Conservation (phyloP, 2,113 vertebrate genomes). For the Hyla sarda region DNA sequence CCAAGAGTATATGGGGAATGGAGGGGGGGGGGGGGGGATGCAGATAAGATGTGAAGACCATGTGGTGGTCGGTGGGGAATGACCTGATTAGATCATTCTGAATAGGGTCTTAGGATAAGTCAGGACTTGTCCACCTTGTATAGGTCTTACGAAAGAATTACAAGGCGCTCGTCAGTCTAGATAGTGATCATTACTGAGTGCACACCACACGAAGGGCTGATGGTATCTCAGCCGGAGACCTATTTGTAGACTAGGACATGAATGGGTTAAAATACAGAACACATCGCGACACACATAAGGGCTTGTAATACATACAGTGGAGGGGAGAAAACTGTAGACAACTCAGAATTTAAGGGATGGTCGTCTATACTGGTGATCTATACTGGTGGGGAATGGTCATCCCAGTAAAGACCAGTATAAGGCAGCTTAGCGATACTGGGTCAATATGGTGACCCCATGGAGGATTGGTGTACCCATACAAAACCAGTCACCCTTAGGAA, state of each 20-base stretch:
- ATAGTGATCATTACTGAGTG: neutral
- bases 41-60: neutral
- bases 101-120: no score
- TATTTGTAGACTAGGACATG: neutral
- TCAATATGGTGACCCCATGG: neutral
- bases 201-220: neutral
- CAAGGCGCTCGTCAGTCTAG: neutral
- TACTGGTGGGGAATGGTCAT: neutral
- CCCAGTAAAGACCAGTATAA: neutral
- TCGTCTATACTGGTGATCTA: neutral
- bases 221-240: neutral
- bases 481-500: no score
- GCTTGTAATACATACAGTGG: neutral
- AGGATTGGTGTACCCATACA: neutral
- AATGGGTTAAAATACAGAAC: neutral
- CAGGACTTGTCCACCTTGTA: neutral
- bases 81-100: neutral
- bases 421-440: neutral
- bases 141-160: neutral
- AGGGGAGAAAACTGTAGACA: neutral
- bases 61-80: neutral
- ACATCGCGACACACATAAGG: neutral
- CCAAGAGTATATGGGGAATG: neutral
- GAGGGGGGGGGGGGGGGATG: fast-evolving
- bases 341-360: neutral